Base-by-base conservation (phyloP, 1,140 invertebrate species). In the Schlechtendalia chinensis region DNA sequence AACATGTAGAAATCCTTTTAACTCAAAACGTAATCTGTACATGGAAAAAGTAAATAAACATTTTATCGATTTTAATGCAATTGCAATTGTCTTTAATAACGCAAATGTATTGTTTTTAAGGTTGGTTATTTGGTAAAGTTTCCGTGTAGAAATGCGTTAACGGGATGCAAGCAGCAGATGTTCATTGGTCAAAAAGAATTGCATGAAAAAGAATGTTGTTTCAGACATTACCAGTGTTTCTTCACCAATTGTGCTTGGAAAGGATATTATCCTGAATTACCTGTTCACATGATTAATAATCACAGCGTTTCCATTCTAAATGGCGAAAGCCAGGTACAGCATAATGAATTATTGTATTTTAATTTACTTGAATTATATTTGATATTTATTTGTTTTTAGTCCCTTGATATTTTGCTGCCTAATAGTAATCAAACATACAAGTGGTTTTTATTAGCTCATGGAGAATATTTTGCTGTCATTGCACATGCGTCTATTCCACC, bases 151-250 rank as follows among this genome's bases (percentile, higher is more conserved):
- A 84, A 84, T 74, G 61, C 81, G 14, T 29, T 75, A 16, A 72
- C 81, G n/a, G 84, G 84, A 0, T 84, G 84, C 39, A 61, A 58
- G 11, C 81, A 69, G n/a, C 82, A 81, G 39, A 56, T 84, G 61
- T 80, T 81, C 22, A 47, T 83, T 16, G 22, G 79, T 19, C 82
- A 82, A 58, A 84, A 84, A 81, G 65, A 69, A 17, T n/a, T 77
- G 16, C 84, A 84, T 32, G 84, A 84, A 74, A 47, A 74, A 32
- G 82, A 82, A 63, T 84, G 84, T 74, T 81, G 80, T 17, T 84
- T 81, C 59, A 82, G 83, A 19, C 81, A 82, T 22, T 84, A 84
- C 61, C 71, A 63, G 24, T 84, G 84, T 72, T 82, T 84, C 58
- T 75, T 83, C 27, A 17, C 39, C n/a, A 47, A 71, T 45, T 84